Base-by-base conservation (phyloP, 2,888 invertebrate genomes). In the Corythucha ciliata region DNA sequence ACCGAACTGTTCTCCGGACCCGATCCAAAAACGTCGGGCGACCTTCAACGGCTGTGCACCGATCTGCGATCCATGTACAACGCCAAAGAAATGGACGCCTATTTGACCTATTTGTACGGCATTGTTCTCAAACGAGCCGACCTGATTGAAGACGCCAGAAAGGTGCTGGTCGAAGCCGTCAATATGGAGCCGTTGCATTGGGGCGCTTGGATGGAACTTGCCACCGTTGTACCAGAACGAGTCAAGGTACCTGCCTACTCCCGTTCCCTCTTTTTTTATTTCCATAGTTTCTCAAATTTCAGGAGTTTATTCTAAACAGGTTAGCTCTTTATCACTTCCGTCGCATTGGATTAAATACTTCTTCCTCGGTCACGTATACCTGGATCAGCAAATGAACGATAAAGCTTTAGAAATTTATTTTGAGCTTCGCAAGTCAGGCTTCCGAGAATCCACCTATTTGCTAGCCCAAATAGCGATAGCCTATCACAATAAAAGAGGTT, bases 291-390 rank as follows among this genome's bases (percentile, higher is more conserved):
- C 29, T 10, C 10, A 29, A 12, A 12, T 29, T 29, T 29, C 12
- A 29, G 29, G 29, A 8, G 12, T 29, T 12, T 29, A 8, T 29
- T 29, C 10, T 14, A 16, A 36, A 36, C 64, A 72, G 72, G 61
- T 74, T 53, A 63, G 65, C 49, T 65, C 67, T 10, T 61, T 76
- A 47, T 58, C 64, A 4, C 64, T 77, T 20, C 92, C 93, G 0
- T 79, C 82, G 59, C 91, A 92, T 68, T 97, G 96, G 96, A 90
- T 96, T 76, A 84, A 85, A 68, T 78, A 87, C 59, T 86, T 97
- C 65, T 97, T 96, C 68, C 73, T 86, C 54, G 93, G 85, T 0
- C 88, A 92, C 67, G 82, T 87, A 12, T 90, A 86, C 70, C 76
- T 93, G 48, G 92, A 94, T 66, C 74, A 93, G 45, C 86, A 93